Base-by-base conservation (phyloP, 1,140 invertebrate species). In the Drosophila pseudoananassae region DNA sequence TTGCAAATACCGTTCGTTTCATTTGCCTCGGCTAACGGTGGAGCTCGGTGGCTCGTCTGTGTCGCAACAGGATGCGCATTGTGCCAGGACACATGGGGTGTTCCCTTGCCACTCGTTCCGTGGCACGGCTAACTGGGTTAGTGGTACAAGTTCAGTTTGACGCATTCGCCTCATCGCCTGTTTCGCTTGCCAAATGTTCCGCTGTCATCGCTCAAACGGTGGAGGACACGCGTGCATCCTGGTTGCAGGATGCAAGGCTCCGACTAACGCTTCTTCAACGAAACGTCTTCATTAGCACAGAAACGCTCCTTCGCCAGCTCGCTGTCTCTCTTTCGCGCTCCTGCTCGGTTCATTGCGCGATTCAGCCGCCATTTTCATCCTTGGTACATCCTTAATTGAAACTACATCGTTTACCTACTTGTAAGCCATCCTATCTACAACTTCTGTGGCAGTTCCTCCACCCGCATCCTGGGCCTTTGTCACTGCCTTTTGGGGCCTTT, bases 81-180 rank as follows among this genome's bases (percentile, higher is more conserved):
- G 63, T 55, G 63, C 43, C 27, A 10, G 65, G 63, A 55, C 17
- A 23, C 40, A 29, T 55, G 71, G 29, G 29, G 10, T 1, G 12
- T 53, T 38, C 14, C 58, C 29, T 0, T 50, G 1, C 29, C 46
- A 38, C 0, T 33, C 8, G 57, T 29, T 51, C 17, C 51, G 33
- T 14, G 10, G 15, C 31, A 9, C n/a, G 17, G 58, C 78, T 90
- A 90, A 90, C 79, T 90, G 89, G 89, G 89, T 90, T 90, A 90
- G 71, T 90, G 89, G 83, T 91, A 90, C 89, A 90, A 90, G 89
- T 90, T 90, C 88, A 90, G 88, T 90, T 76, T 59, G 68, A 58
- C 61, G 69, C 50, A 73, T 66, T 66, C 63, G 46, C 63, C 63
- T 47, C 31, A 65, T 27, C 25, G 15, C 38, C 38, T 64, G 79